A percentile compares a stretch with the other conserved stretches of the same genome.
Conservation (phyloP, 1,140 invertebrate genomes). For the Anastrepha obliqua region DNA sequence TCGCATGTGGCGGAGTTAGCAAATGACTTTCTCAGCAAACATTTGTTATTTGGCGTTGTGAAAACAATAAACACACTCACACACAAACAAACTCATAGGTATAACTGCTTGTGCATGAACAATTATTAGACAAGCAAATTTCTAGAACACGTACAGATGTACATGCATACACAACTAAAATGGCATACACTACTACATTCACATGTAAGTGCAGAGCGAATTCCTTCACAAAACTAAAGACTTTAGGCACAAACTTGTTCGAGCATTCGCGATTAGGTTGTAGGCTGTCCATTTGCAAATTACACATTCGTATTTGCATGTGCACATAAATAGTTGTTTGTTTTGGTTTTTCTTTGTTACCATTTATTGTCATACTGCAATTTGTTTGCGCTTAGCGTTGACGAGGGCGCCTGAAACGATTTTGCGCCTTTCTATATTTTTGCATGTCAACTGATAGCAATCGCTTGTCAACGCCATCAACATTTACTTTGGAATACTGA, state of each 20-base stretch:
- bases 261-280: conserved; percentile 1
- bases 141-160: background rate
- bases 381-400: background rate
- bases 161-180: background rate
- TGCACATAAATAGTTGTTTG: background rate
- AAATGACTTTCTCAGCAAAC: conserved; percentile 48
- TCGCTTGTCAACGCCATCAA: background rate
- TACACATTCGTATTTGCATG: conserved; percentile 1
- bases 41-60: conserved; percentile 42
- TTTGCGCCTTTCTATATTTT: background rate
- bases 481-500: background rate
- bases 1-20: conserved; percentile 1
- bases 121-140: conserved; percentile 40
- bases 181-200: background rate
- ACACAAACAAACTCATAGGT: background rate
- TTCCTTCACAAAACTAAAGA: conserved; percentile 18
- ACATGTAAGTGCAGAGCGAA: background rate
- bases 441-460: conserved; percentile 1
- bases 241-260: conserved; percentile 46
- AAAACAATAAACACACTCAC: conserved; percentile 25
- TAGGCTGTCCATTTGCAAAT: background rate
- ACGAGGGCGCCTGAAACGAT: background rate
- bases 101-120: background rate
- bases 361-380: background rate
- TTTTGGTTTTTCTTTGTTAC: background rate